Base-by-base conservation (phyloP, 2,797 vertebrate species). In the Coregonus suidteri region DNA sequence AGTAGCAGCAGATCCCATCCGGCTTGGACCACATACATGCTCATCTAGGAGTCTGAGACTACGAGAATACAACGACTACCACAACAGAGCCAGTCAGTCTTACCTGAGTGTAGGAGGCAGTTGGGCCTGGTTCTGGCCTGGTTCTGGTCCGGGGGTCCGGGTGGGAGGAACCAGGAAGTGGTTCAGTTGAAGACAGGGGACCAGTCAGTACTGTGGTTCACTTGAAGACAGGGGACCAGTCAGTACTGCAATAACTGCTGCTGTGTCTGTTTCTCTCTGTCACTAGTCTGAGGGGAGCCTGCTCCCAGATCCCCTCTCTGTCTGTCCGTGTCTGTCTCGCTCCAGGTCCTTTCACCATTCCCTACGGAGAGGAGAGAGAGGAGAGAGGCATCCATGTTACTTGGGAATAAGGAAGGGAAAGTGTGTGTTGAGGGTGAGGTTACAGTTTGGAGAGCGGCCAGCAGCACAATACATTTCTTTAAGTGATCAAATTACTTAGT, bases 261-360 rank as follows among this genome's bases (percentile, higher is more conserved):
- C 47, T 13, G 71, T 64, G 64, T 54, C 53, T 77, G 67, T 73
- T 73, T 79, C 81, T 77, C 67, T 81, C 59, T 2, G n/a, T 53
- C 71, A 68, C 56, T 59, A n/a, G 77, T 77, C 64, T 79, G 77
- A 81, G 62, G 73, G 84, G 80, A 82, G 14, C 59, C 53, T 59
- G 56, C 56, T 52, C 71, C 35, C 68, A 59, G 76, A 77, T 75
- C 82, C 71, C 83, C 74, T 56, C 76, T 83, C 73, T 77, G 64
- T 83, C 73, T 80, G 76, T 87, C 82, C 81, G 67, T 66, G 82
- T 83, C 76, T 77, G 74, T 71, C 74, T 75, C 70, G 62, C 83
- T 86, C 70, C 79, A 78, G 81, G 77, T 75, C 67, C 76, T 79
- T 54, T 86, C 85, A 90, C 81, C 88, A 88, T 90, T 90, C 84